Evolutionary conservation across 2,113 vertebrate species (phyloP).

Genomic region (Cottus gobio): DNA sequence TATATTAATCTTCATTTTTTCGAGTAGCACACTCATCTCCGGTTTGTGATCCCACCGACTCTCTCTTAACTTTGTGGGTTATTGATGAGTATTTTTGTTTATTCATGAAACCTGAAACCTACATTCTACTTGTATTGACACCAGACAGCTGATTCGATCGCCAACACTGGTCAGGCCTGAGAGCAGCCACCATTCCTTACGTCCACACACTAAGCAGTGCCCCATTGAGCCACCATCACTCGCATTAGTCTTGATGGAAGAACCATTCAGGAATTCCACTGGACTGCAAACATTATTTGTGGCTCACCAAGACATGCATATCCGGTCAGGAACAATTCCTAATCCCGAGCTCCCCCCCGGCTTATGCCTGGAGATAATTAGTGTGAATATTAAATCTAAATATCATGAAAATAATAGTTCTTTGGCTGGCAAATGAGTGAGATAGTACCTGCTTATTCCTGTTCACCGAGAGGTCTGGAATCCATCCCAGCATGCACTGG

Average conservation of each 20-base stretch:
- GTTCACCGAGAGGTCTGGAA: conserved; percentile 13
- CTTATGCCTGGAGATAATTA: too few relatives aligned
- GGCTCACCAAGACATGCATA: too few relatives aligned
- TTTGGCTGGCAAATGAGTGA: background rate
- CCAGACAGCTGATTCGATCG: background rate
- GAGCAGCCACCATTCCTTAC: background rate
- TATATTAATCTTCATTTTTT: background rate
- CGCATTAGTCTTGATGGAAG: too few relatives aligned
- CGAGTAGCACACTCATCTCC: background rate
- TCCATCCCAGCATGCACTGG: conserved; percentile 24
- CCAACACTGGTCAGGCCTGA: background rate
- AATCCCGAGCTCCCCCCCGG: background rate
- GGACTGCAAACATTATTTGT: too few relatives aligned
- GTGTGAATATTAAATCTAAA: background rate
- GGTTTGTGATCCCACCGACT: background rate
- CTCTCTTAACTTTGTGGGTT: background rate
- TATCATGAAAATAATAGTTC: background rate
- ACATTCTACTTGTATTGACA: background rate
- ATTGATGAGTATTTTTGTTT: too few relatives aligned
- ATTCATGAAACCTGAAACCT: background rate
- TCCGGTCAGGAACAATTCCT: too few relatives aligned
- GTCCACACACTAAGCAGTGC: too few relatives aligned
- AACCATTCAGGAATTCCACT: too few relatives aligned
- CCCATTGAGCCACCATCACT: too few relatives aligned
- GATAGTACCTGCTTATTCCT: background rate